Evolutionary conservation across 2,797 vertebrate genomes (phyloP), one percentile per base, ranked within the genome.

Genomic region (Antennarius maculatus): DNA sequence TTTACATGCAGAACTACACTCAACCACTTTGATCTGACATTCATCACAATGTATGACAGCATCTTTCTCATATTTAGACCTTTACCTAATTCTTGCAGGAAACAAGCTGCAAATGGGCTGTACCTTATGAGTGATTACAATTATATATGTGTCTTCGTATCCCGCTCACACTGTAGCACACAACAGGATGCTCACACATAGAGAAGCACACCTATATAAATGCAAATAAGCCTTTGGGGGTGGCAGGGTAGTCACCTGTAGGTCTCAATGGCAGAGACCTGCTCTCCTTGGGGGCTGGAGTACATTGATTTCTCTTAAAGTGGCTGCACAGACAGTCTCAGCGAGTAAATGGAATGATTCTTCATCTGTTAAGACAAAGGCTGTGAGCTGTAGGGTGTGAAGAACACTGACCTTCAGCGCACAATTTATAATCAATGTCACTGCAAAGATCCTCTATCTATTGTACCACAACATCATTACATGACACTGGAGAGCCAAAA

Each of bases 361-460:
- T 94, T 96, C 92, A 93, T 91, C 88, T 88, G 90, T 93, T 93
- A 94, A 92, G 78, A 92, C 87, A 84, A 62, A 77, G 86, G 88
- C 89, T 86, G 83, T 60, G 71, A 90, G 87, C 85, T 90, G 90
- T 72, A 83, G 77, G 84, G 89, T 92, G 79, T 84, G 92, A 82
- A 82, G 83, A 76, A 58, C 66, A 49, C 54, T 93, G 91, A 95
- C 93, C 93, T 96, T 95, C 92, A 93, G 79, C 87, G 72, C 88
- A 82, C 89, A 89, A 86, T 87, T 93, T 89, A 83, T 71, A 89
- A 87, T 86, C 50, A 80, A 74, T 84, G 78, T 71, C 3, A 12
- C 18, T 50, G 59, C 47, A 17, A 67, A 62, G 45, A 69, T 23
- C 58, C 49, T 68, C 42, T 43, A 39, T 63, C 37, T 46, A 23